Conservation (phyloP, 2,797 vertebrate genomes). For the Sebastolobus alascanus region DNA sequence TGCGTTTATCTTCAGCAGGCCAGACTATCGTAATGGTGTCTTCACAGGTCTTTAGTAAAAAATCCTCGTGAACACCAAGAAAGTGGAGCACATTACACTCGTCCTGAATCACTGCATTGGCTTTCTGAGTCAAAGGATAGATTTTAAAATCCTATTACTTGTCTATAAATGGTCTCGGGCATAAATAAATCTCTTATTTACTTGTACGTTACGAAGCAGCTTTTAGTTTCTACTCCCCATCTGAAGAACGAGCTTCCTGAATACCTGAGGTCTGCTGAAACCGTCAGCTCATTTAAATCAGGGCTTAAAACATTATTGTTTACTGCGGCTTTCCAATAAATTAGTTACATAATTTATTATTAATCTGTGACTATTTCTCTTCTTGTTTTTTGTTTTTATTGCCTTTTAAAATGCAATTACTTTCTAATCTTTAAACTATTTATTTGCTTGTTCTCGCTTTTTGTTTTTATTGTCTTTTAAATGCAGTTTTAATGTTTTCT, state of each 20-base stretch:
- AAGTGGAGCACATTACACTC: background rate
- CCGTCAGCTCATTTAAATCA: background rate
- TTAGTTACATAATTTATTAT: background rate
- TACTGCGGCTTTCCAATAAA: background rate
- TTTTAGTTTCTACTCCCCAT: background rate
- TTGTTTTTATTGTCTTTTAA: background rate
- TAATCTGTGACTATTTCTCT: background rate
- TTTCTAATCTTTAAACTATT: background rate
- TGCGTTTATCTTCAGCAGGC: background rate
- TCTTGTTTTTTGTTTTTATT: background rate
- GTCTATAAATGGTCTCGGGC: background rate
- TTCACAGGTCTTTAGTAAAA: background rate
- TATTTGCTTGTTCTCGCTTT: background rate
- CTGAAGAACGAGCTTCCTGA: background rate
- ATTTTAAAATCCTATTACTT: too few relatives aligned
- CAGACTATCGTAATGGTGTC: background rate
- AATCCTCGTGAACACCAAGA: background rate
- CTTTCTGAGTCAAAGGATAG: too few relatives aligned
- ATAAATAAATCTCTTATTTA: background rate
- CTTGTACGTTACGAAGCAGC: background rate
- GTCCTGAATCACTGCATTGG: too few relatives aligned
- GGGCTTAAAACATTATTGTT: background rate
- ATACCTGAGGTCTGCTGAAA: background rate
- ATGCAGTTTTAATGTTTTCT: background rate
- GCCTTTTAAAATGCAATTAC: background rate